Percentiles rank a stretch among this genome's conserved stretches.
These are phyloP conservation scores for Atlantisia rogersi DNA, from an alignment of 2,113 vertebrate genomes.

Conservation along the genomic window DNA sequence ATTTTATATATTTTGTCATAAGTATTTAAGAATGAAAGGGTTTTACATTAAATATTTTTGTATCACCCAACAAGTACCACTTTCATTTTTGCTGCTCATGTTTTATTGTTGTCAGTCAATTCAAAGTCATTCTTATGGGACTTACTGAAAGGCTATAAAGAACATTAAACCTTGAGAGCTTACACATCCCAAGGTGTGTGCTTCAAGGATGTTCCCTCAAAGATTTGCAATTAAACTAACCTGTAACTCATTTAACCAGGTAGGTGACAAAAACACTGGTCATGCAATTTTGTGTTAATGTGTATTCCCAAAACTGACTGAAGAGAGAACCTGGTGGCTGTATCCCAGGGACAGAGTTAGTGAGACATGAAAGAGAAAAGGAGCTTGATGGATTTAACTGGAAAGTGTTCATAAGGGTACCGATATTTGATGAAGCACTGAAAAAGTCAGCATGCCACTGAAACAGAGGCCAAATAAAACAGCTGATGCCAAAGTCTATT, in stretches of 20 bases:
- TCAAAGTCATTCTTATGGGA: neutral
- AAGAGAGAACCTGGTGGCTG: neutral
- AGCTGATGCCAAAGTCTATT: neutral
- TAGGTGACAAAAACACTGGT: constrained; percentile 3
- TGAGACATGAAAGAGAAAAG: constrained; percentile 38
- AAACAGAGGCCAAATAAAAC: neutral
- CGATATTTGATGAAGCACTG: neutral
- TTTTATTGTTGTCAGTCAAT: neutral
- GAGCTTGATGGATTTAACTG: neutral
- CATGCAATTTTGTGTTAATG: neutral
- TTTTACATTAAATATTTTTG: neutral
- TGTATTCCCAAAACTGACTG: neutral
- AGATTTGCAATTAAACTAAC: constrained; percentile 19
- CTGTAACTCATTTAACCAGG: neutral
- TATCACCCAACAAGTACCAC: neutral
- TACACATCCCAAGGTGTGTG: neutral
- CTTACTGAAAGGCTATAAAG: neutral
- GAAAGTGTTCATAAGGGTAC: neutral
- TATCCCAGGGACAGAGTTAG: constrained; percentile 3
- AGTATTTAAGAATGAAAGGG: neutral
- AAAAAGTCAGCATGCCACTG: neutral
- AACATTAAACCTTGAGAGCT: constrained; percentile 1
- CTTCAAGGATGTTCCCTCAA: neutral
- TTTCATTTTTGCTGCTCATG: neutral
- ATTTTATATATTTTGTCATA: neutral